Base-by-base conservation (phyloP, 2,113 vertebrate species). In the Ia io region DNA sequence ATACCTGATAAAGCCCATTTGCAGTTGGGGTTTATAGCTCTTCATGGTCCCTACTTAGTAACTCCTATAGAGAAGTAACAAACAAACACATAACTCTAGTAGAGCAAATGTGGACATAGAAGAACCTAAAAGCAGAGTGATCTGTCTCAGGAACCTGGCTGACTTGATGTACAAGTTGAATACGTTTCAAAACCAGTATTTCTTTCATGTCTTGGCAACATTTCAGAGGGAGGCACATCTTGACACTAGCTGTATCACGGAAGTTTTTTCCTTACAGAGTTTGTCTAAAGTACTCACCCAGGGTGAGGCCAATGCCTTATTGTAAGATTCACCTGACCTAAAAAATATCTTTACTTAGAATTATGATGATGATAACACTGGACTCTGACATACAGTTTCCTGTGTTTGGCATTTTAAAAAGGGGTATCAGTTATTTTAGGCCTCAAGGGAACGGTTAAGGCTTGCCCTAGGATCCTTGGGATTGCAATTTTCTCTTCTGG, bases 371-470 rank as follows among this genome's bases (percentile, higher is more conserved):
- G 63, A 73, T 49, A 84, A 49, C 40, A 44, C 25, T 76, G 59
- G 44, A 16, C 5, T 67, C 30, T 71, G 40, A 90, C 40, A 86
- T 53, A 67, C 8, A 53, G 16, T 95, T 92, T 91, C 35, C 9
- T 94, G 94, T 94, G 61, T 76, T 96, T 44, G 85, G 44, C 28
- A 37, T 84, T 96, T 90, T 32, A 65, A 91, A 89, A 82, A 91
- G 35, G 18, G 44, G 14, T 87, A 51, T 77, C 84, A 93, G 30
- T 96, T 95, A 89, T 93, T 82, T 87, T 82, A 95, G 51, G 20
- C 73, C 88, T 67, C 82, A 7, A 73, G 44, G 40, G 53, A 88
- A 51, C 25, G 53, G 9, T 84, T 84, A 83, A 85, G 40, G 84
- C 25, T 95, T 92, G 7, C 84, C 51, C 14, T 67, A 53, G 51